Base-by-base conservation (phyloP, 2,888 invertebrate species). In the Beris morrisii region DNA sequence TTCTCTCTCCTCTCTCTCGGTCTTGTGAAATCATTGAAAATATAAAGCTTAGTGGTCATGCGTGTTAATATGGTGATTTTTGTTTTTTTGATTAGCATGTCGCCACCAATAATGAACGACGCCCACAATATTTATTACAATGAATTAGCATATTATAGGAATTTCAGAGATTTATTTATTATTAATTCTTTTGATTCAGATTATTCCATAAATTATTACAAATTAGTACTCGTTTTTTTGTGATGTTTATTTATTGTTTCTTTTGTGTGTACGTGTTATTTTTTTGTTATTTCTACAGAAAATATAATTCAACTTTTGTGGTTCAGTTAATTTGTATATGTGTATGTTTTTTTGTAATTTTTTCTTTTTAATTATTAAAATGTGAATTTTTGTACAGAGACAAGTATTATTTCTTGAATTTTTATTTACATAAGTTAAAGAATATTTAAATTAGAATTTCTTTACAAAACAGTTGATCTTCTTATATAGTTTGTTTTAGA, bases 401-500 rank as follows among this genome's bases (percentile, higher is more conserved):
- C 12, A 30, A 12, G 31, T 13, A 30, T 31, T 12, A 5, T 32
- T 43, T 56, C 38, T 38, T 56, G 22, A 32, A n/a, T 52, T 45
- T 50, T 38, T 63, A 44, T 63, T 28, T 43, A 46, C n/a, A 48
- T 3, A 15, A 48, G 22, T 48, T 45, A 38, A 38, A 38, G 7
- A 3, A 38, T 7, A 38, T 38, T 22, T 48, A 15, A 48, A 15
- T n/a, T 48, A 9, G 48, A 9, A 9, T 48, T 48, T 48, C 22
- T 48, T 15, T 15, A 48, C n/a, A 48, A 48, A 48, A 48, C n/a
- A 15, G 22, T 15, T 48, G 5, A 48, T 15, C 52, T 63, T 32
- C 11, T 44, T 48, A 15, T 31, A n/a, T 43, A 43, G 5, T 44
- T 48, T 61, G 31, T 52, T 63, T 48, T 59, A 32, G 50, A 48